Base-by-base conservation (phyloP, 2,888 invertebrate species). In the Melanophora roralis region DNA sequence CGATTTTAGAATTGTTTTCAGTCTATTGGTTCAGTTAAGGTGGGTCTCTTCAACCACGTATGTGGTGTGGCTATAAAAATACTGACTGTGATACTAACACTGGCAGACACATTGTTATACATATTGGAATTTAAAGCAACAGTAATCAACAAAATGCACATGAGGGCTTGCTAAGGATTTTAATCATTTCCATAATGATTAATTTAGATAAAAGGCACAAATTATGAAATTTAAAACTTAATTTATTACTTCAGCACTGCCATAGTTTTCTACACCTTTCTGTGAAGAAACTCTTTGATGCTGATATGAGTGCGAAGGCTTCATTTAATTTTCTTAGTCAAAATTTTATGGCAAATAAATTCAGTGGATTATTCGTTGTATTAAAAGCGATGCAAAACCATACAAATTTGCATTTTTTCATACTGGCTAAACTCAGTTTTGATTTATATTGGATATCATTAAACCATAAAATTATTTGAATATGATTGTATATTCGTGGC, bases 221-320 rank as follows among this genome's bases (percentile, higher is more conserved):
- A 76, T 80, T 76, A 73, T 80, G 76, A 77, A 77, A 80, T 59
- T 38, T 21, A 73, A 68, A 76, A 77, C 55, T 64, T 16, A 75
- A 75, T 79, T 79, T 75, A 75, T 68, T 38, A 64, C 11, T 40
- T 9, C 9, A 60, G 32, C 7, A 27, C 21, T 27, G 3, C 4
- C 6, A 6, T 6, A 27, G 27, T 27, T 27, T 27, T 38, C 38
- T 12, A 6, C 19, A 11, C n/a, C 5, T 14, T 47, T 53, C 14
- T 16, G 38, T 49, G 14, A 34, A 34, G 12, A 57, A 19, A 65
- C 65, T 14, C 32, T 27, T 57, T 62, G 51, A 21, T 23, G 7
- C n/a, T 38, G 14, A 12, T n/a, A 34, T 19, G 53, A 80, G 77
- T 68, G 77, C 67, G 72, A 77, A 76, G 72, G 76, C 62, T 49